A percentile compares a stretch with the other conserved stretches of the same genome.
Conservation (phyloP, 2,113 vertebrate species). For the Podarcis raffonei region DNA sequence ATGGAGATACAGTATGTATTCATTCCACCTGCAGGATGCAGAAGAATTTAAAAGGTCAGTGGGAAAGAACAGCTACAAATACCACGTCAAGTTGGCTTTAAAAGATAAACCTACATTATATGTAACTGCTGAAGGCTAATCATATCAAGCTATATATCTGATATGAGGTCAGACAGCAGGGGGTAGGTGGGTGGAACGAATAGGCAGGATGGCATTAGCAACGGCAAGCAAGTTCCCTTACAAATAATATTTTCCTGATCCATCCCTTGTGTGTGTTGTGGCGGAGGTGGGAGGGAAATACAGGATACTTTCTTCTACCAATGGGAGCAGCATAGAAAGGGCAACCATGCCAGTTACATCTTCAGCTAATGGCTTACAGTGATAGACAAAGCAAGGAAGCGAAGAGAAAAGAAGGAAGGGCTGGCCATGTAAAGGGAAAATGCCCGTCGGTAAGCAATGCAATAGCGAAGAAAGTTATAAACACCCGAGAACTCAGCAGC, state of each 20-base stretch:
- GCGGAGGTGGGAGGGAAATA: not conserved
- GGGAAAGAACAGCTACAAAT: not conserved
- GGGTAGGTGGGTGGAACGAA: not conserved
- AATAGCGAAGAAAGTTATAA: not conserved
- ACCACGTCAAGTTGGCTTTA: not conserved
- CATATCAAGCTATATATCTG: not conserved
- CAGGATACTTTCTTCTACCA: not conserved
- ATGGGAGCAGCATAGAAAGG: not conserved
- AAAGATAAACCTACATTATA: not conserved
- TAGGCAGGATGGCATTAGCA: not conserved
- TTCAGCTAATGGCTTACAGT: not conserved
- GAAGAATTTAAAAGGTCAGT: not conserved
- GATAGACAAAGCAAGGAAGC: not conserved
- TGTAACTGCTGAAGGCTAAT: not conserved
- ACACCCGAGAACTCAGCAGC: not conserved
- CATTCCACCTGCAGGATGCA: not conserved
- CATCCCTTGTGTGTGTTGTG: not conserved
- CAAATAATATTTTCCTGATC: conserved; percentile 3
- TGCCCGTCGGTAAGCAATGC: not conserved
- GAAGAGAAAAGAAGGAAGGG: not conserved
- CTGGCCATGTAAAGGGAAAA: not conserved
- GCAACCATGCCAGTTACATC: not conserved
- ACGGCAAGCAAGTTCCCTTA: conserved; percentile 9
- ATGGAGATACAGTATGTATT: not conserved
- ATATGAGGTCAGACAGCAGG: not conserved